A percentile compares a stretch with the other conserved stretches of the same genome.
Evolutionary conservation across 2,113 vertebrate genomes (phyloP).

Genomic region (Pseudonaja textilis): DNA sequence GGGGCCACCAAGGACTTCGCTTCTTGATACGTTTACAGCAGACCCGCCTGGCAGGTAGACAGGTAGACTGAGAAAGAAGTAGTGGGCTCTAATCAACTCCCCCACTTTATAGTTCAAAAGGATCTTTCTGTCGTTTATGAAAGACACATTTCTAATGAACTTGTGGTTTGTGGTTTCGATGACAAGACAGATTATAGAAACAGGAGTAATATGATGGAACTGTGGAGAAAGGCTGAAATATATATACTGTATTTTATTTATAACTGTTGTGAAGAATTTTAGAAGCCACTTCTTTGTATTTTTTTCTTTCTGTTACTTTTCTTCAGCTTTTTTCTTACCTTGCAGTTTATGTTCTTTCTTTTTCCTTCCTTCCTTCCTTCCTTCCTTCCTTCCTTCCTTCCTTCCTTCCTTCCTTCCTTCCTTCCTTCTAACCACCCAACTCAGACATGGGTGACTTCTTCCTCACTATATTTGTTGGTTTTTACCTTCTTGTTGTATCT

Average conservation of each 20-base stretch:
- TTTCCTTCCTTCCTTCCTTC: no score
- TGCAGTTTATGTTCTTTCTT: neutral
- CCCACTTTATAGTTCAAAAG: neutral
- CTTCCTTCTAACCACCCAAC: no score
- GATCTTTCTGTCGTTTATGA: neutral
- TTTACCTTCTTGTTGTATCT: no score
- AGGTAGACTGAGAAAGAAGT: neutral
- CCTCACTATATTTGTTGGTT: no score
- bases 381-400: no score
- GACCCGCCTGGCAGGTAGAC: neutral
- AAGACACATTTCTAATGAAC: neutral
- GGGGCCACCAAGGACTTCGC: neutral
- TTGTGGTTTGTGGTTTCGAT: neutral
- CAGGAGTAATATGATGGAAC: neutral
- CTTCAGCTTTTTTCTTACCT: neutral
- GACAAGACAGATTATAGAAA: neutral
- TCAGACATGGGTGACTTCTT: no score
- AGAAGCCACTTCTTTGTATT: neutral
- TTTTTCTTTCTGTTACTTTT: neutral
- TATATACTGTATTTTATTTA: neutral
- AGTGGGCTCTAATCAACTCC: neutral
- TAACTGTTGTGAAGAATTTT: neutral
- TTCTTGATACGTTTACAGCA: neutral
- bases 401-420: no score
- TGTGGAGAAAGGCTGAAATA: neutral